phyloP scores from a whole-genome alignment of 2,113 vertebrate genomes.

The Erpornis zantholeuca region DNA sequence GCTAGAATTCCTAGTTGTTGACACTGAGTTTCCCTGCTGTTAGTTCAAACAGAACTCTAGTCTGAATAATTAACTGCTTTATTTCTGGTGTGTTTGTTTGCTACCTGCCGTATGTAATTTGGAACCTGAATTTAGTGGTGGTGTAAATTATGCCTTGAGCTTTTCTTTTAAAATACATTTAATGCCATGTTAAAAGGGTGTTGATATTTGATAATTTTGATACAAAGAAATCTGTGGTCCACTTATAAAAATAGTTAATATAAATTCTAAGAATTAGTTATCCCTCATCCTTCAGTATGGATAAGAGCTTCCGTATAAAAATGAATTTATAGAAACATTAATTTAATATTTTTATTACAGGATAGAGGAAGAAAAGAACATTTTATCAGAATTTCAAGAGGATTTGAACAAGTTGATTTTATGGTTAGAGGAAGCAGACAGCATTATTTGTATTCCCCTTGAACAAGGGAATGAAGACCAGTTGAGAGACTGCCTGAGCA shows the following conservation, averaged over 20 bases:
- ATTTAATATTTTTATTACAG: conserved; percentile 61
- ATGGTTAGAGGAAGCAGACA: conserved; percentile 87
- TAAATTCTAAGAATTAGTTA: background rate
- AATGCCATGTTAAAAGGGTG: background rate
- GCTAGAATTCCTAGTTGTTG: background rate
- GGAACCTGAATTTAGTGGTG: background rate
- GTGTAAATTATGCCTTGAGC: background rate
- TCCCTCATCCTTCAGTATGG: background rate
- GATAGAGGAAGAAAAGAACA: conserved; percentile 81
- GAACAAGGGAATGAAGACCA: conserved; percentile 84
- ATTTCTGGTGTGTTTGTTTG: background rate
- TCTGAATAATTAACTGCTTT: background rate
- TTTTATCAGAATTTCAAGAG: conserved; percentile 80
- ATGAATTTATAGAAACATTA: background rate
- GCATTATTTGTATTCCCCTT: conserved; percentile 66
- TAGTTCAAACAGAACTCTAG: background rate
- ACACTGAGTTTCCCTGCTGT: background rate
- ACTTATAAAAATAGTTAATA: background rate
- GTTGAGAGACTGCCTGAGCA: conserved; percentile 82
- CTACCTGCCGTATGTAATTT: background rate
- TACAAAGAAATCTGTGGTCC: background rate
- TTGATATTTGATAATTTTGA: background rate
- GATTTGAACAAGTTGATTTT: conserved; percentile 83
- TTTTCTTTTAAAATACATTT: background rate
- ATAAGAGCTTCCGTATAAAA: background rate